Percentiles rank a stretch among this genome's conserved stretches.
Evolutionary conservation across 2,113 vertebrate genomes (phyloP).

Genomic region (Heterotis niloticus): DNA sequence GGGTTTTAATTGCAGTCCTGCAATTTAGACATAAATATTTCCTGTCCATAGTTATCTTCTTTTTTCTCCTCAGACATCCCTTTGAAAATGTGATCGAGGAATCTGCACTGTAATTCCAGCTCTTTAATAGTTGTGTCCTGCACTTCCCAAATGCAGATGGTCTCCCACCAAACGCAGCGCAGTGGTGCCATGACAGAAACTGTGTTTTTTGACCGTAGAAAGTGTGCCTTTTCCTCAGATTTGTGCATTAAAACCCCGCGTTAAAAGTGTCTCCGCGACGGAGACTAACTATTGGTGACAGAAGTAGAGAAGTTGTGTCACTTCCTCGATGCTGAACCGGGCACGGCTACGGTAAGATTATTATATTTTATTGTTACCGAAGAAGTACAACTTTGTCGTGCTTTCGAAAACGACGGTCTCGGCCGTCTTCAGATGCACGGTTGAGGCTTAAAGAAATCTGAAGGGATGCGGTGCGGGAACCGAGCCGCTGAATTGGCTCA

Average conservation of each 20-base stretch:
- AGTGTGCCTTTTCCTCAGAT: neutral
- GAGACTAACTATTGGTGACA: conserved; percentile 34
- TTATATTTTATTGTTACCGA: neutral
- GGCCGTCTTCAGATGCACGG: neutral
- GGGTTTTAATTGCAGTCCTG: conserved; percentile 44
- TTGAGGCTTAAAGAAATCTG: neutral
- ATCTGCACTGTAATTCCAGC: conserved; percentile 28
- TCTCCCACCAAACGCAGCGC: conserved; percentile 9
- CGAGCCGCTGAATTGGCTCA: conserved; percentile 17
- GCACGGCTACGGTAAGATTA: conserved; percentile 47
- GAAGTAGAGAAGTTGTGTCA: conserved; percentile 38
- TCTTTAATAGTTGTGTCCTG: conserved; percentile 23
- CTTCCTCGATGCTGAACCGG: conserved; percentile 53
- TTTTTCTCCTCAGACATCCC: conserved; percentile 26
- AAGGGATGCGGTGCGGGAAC: neutral
- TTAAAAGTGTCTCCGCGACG: conserved; percentile 16
- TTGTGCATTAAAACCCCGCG: conserved; percentile 13
- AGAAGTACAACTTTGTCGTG: neutral
- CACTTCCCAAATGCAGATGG: conserved; percentile 28
- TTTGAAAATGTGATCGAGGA: conserved; percentile 35
- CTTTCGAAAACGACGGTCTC: neutral
- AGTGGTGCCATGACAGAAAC: conserved; percentile 1
- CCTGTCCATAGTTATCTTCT: conserved; percentile 48
- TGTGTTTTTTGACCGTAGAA: conserved; percentile 18
- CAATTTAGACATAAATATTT: conserved; percentile 53